Conservation (phyloP, 2,113 vertebrate species). For the Notothenia coriiceps region DNA sequence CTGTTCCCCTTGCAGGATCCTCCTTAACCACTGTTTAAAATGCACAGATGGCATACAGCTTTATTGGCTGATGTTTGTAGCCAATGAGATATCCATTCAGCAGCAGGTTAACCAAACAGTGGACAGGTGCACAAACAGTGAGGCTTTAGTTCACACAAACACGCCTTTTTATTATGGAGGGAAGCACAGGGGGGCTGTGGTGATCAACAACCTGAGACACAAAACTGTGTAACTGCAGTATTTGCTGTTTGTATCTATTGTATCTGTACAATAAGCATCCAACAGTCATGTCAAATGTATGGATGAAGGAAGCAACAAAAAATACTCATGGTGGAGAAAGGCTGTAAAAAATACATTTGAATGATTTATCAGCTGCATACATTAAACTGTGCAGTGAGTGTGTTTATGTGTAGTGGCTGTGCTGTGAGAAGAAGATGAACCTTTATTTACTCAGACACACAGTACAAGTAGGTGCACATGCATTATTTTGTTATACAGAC, state of each 20-base stretch:
- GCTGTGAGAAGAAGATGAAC: neutral
- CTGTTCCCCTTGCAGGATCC: neutral
- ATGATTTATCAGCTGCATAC: slow-evolving; percentile 21
- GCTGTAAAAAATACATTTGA: neutral
- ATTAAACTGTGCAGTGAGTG: neutral
- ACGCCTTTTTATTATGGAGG: slow-evolving; percentile 19
- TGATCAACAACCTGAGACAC: slow-evolving; percentile 16
- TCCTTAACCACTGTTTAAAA: neutral
- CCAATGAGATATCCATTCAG: slow-evolving; percentile 27
- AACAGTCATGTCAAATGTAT: neutral
- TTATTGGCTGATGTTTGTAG: slow-evolving; percentile 15
- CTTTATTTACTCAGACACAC: too few species aligned
- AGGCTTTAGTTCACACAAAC: slow-evolving; percentile 53
- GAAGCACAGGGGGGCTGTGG: neutral
- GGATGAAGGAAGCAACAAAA: neutral
- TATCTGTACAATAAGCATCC: slow-evolving; percentile 1
- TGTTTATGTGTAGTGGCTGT: neutral
- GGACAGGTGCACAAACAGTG: slow-evolving; percentile 54
- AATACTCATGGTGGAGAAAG: neutral
- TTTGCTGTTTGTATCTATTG: neutral
- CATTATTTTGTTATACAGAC: too few species aligned
- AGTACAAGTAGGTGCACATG: too few species aligned
- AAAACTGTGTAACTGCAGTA: neutral
- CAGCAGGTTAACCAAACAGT: slow-evolving; percentile 58
- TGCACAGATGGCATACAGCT: neutral